A percentile compares a stretch with the other conserved stretches of the same genome.
phyloP scores from a whole-genome alignment of 2,888 invertebrate species.

The Microdon myrmicae region DNA sequence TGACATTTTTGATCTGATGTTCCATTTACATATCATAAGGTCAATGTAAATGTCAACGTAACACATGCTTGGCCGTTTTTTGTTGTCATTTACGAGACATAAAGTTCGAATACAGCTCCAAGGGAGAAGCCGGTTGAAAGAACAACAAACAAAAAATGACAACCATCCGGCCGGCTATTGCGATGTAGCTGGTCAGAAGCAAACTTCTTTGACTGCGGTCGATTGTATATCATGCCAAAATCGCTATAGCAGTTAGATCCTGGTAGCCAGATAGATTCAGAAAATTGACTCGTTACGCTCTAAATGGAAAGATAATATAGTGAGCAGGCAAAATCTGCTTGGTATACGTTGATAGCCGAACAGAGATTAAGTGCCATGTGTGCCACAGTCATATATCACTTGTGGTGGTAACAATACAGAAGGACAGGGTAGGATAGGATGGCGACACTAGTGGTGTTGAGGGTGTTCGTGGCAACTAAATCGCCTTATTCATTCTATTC shows the following conservation, averaged over 20 bases:
- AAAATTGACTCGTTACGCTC: constrained; percentile 51
- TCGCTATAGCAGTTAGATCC: too few relatives aligned
- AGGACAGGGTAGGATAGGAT: constrained; percentile 8
- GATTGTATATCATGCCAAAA: too few relatives aligned
- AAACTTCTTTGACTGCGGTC: constrained; percentile 26
- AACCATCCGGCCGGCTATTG: constrained; percentile 6
- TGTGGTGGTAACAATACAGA: constrained; percentile 35
- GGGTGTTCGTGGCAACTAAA: constrained; percentile 16
- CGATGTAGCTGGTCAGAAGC: constrained; percentile 21
- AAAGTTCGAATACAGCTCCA: constrained; percentile 4
- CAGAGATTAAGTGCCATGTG: constrained; percentile 50
- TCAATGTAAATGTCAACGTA: constrained; percentile 28
- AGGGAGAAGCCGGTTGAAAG: too few relatives aligned
- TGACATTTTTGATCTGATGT: constrained; percentile 26
- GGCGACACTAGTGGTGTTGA: not conserved
- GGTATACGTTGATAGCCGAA: constrained; percentile 21
- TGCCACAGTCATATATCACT: constrained; percentile 49
- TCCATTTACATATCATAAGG: not conserved
- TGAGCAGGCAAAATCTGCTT: constrained; percentile 46
- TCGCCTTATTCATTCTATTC: constrained; percentile 14
- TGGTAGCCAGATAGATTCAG: constrained; percentile 31
- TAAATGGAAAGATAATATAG: constrained; percentile 48
- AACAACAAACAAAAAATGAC: not conserved
- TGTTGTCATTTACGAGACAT: constrained; percentile 40
- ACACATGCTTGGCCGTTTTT: constrained; percentile 17